phyloP scores from a whole-genome alignment of 2,888 invertebrate species.

The Hylaea fasciaria region DNA sequence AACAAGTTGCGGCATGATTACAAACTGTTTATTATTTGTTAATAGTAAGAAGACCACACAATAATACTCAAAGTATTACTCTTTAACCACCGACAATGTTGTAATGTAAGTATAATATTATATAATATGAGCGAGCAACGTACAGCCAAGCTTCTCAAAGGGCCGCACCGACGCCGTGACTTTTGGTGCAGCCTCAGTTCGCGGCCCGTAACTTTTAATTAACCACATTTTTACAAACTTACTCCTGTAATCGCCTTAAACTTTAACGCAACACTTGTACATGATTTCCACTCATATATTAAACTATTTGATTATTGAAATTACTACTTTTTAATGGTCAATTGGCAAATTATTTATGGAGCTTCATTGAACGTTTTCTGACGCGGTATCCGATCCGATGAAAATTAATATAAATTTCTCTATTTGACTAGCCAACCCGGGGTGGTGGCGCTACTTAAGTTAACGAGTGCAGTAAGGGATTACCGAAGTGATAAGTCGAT shows the following conservation, averaged over 20 bases:
- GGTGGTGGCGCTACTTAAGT: constrained; percentile 23
- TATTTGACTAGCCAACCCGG: not conserved
- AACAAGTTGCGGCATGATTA: constrained; percentile 28
- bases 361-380: no score
- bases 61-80: no score
- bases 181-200: constrained; percentile 50
- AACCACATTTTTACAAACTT: constrained; percentile 68
- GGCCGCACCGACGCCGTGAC: constrained; percentile 21
- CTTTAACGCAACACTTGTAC: constrained; percentile 53
- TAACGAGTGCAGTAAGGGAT: constrained; percentile 36
- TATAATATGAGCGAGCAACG: not conserved
- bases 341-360: no score
- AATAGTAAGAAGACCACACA: not conserved
- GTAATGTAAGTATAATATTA: constrained; percentile 1
- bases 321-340: not conserved
- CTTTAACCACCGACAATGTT: no score
- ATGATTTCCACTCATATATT: constrained; percentile 32
- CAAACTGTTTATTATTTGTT: not conserved
- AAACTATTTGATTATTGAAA: constrained; percentile 3
- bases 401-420: not conserved
- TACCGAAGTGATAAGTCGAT: constrained; percentile 36
- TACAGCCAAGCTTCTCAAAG: constrained; percentile 34
- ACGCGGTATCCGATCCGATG: not conserved
- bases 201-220: constrained; percentile 68
- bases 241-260: constrained; percentile 63